Conservation (phyloP, 2,797 vertebrate species). For the Rachycentron canadum region DNA sequence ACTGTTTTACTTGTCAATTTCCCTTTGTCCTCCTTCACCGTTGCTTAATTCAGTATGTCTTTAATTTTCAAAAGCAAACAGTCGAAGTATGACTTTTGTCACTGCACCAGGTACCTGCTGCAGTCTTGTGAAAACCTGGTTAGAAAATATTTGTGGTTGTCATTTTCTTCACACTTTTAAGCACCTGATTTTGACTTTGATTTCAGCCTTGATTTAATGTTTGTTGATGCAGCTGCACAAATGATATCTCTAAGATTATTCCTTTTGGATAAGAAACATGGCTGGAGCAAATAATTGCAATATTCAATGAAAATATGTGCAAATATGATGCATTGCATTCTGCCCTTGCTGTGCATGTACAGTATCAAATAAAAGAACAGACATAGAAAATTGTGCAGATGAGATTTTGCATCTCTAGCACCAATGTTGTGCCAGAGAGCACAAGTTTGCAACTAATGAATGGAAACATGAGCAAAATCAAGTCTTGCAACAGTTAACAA, state of each 20-base stretch:
- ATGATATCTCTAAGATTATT: constrained; percentile 15
- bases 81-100: constrained; percentile 10
- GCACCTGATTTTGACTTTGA: neutral
- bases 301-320: constrained; percentile 11
- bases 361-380: constrained; percentile 19
- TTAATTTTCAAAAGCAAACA: constrained; percentile 42
- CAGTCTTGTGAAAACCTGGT: neutral
- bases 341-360: neutral
- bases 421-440: too few relatives aligned
- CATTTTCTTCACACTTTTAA: constrained; percentile 4
- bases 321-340: constrained; percentile 18
- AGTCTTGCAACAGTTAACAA: too few relatives aligned
- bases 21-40: neutral
- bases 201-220: constrained; percentile 4
- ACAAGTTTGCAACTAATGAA: neutral
- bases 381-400: constrained; percentile 2
- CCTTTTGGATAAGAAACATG: constrained; percentile 3
- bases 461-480: neutral
- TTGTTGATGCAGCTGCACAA: neutral
- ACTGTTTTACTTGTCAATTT: neutral
- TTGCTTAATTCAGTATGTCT: constrained; percentile 15
- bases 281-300: neutral
- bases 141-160: constrained; percentile 1
- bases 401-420: constrained; percentile 12
- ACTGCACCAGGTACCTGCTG: neutral